A percentile compares a stretch with the other conserved stretches of the same genome.
Evolutionary conservation across 2,888 invertebrate species (phyloP).

Genomic region (Cheilosia variabilis): DNA sequence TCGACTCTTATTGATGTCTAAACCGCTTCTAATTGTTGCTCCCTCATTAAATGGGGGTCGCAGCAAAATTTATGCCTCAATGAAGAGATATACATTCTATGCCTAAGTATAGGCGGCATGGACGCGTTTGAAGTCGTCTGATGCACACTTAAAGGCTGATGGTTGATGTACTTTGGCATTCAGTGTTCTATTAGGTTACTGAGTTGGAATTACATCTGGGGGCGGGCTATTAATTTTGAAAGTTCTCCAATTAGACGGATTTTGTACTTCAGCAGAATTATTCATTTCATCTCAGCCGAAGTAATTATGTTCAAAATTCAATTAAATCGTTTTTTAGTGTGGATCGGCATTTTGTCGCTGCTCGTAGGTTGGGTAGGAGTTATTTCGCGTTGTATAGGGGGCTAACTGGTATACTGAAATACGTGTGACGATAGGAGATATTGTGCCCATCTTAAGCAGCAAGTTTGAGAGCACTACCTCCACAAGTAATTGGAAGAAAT

Average conservation of each 20-base stretch:
- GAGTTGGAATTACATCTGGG: not conserved
- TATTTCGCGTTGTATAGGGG: too few species aligned
- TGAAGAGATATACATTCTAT: too few species aligned
- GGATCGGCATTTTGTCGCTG: not conserved
- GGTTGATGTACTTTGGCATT: slow-evolving; percentile 36
- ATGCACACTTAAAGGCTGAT: slow-evolving; percentile 35
- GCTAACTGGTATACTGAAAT: too few species aligned
- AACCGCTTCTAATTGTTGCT: slow-evolving; percentile 49
- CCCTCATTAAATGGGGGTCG: slow-evolving; percentile 15
- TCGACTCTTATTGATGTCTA: slow-evolving; percentile 42
- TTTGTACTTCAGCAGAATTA: slow-evolving; percentile 47
- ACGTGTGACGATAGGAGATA: too few species aligned
- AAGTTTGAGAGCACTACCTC: too few species aligned
- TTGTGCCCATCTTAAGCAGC: too few species aligned
- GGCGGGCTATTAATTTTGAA: slow-evolving; percentile 26
- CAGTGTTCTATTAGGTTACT: slow-evolving; percentile 54
- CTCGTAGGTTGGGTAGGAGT: too few species aligned
- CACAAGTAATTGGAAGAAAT: too few species aligned
- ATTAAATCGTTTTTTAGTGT: slow-evolving; percentile 43
- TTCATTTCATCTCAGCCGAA: slow-evolving; percentile 32
- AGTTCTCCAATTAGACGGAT: slow-evolving; percentile 12
- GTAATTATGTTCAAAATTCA: slow-evolving; percentile 49
- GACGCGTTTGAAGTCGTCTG: slow-evolving; percentile 53
- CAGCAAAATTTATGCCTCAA: slow-evolving; percentile 3
- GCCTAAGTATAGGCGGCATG: too few species aligned